Evolutionary conservation across 1,140 invertebrate genomes (phyloP).

Genomic region (Ceratina japonica): DNA sequence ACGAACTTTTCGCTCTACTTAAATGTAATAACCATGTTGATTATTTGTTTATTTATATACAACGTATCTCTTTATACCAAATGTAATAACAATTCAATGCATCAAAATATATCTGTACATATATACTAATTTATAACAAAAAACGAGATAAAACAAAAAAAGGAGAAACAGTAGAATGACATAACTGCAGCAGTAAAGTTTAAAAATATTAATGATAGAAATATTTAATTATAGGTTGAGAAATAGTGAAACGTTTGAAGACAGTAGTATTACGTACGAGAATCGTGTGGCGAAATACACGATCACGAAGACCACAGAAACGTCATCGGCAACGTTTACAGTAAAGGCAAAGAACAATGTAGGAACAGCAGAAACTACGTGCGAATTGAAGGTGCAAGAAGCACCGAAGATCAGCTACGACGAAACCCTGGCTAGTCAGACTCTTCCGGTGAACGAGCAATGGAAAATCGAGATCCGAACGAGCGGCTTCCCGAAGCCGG

Average conservation of each 20-base stretch:
- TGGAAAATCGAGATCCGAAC: slow-evolving; percentile 83
- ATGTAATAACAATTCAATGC: too few relatives aligned
- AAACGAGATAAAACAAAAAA: too few relatives aligned
- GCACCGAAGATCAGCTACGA: slow-evolving; percentile 83
- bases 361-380: slow-evolving; percentile 86
- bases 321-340: slow-evolving; percentile 85
- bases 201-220: background rate
- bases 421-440: slow-evolving; percentile 82
- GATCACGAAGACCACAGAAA: slow-evolving; percentile 78
- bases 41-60: too few relatives aligned
- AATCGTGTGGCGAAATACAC: slow-evolving; percentile 85
- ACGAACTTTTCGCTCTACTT: slow-evolving; percentile 79
- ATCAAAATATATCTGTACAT: too few relatives aligned
- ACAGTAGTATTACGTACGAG: slow-evolving; percentile 83
- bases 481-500: slow-evolving; percentile 85
- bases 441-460: slow-evolving; percentile 81
- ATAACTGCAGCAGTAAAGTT: slow-evolving; percentile 74
- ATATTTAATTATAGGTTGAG: slow-evolving; percentile 75
- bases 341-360: slow-evolving; percentile 85
- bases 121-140: too few relatives aligned
- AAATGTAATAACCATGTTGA: background rate
- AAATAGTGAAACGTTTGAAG: slow-evolving; percentile 75
- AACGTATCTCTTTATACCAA: too few relatives aligned
- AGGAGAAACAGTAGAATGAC: too few relatives aligned
- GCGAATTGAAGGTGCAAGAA: slow-evolving; percentile 84